Evolutionary conservation across 1,140 invertebrate genomes (phyloP).

Genomic region (Panagrolaimus sp.): DNA sequence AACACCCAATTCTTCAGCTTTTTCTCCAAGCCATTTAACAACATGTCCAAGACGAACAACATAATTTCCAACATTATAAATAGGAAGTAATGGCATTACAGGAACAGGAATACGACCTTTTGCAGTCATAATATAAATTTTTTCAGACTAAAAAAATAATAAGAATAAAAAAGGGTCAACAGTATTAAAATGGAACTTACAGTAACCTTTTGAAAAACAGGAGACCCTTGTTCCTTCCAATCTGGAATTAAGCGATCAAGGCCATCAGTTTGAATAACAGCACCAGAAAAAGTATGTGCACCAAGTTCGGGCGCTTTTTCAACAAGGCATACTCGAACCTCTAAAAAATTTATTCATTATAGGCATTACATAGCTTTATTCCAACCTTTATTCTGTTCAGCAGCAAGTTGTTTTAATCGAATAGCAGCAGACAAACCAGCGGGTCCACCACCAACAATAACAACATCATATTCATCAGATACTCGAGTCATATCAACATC

Average conservation of each 20-base stretch:
- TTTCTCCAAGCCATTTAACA: constrained; percentile 84
- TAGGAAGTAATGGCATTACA: constrained; percentile 82
- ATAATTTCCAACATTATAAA: constrained; percentile 98
- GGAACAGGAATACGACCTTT: constrained; percentile 75
- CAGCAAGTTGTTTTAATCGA: constrained; percentile 79
- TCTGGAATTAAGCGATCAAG: constrained; percentile 90
- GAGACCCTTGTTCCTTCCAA: constrained; percentile 79
- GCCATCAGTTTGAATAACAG: constrained; percentile 86
- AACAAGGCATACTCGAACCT: constrained; percentile 83
- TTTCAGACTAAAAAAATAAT: constrained; percentile 78
- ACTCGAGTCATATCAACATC: constrained; percentile 88
- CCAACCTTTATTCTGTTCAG: constrained; percentile 51
- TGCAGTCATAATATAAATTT: constrained; percentile 70
- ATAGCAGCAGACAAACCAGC: constrained; percentile 92
- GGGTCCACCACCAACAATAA: constrained; percentile 95
- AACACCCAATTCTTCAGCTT: constrained; percentile 91
- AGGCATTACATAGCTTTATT: constrained; percentile 7
- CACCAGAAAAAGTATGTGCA: constrained; percentile 93
- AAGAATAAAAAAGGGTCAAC: constrained; percentile 59
- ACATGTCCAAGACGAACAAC: constrained; percentile 90
- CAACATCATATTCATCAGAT: constrained; percentile 85
- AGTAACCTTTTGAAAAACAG: constrained; percentile 49
- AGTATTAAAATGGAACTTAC: constrained; percentile 31
- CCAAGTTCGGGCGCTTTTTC: constrained; percentile 91
- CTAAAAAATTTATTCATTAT: constrained; percentile 64